Evolutionary conservation across 1,140 invertebrate genomes (phyloP), one percentile per base, ranked within the genome.

Genomic region (Parapsyche elsis): DNA sequence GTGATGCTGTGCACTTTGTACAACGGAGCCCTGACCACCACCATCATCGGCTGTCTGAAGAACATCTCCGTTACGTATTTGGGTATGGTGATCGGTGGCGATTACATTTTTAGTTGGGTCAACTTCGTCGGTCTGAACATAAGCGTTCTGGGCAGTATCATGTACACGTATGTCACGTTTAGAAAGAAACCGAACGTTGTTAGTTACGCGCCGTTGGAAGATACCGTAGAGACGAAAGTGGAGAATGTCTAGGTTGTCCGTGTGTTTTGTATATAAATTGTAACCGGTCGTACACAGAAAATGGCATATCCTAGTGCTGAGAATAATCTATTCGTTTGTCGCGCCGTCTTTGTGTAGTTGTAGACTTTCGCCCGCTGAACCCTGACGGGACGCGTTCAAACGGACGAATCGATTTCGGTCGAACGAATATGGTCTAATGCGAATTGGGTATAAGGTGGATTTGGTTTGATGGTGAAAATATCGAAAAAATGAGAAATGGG

Each of bases 1-100:
- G 95, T 98, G 12, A 94, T 99, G 84, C 88, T 99, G 45, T 99
- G 98, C 88, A 99, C 98, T 0, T 92, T 95, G 84, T 93, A 96
- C 86, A 99, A 99, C 89, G 99, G 98, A 76, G 97, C 98, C 16
- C 89, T 99, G 46, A 99, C 98, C 0, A 99, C 98, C 19, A 99
- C 98, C 9, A 99, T 99, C 81, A 96, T 99, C 82, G 98, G 98
- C 0, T 99, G 97, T 85, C 89, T 99, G n/a, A 99, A 99, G 87
- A 97, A 97, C 87, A 95, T 97, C 80, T 93, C 94, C 83, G 94
- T 97, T 0, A 97, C 95, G 16, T 98, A 96, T 89, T 91, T 98
- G 85, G 98, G 98, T 26, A 99, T 99, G 97, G 92, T 98, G 24
- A 95, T 99, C 76, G 98, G 97, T 61, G 98, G 97, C 12, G 98